Base-by-base conservation (phyloP, 2,797 vertebrate species). In the Chrysocyon brachyurus region DNA sequence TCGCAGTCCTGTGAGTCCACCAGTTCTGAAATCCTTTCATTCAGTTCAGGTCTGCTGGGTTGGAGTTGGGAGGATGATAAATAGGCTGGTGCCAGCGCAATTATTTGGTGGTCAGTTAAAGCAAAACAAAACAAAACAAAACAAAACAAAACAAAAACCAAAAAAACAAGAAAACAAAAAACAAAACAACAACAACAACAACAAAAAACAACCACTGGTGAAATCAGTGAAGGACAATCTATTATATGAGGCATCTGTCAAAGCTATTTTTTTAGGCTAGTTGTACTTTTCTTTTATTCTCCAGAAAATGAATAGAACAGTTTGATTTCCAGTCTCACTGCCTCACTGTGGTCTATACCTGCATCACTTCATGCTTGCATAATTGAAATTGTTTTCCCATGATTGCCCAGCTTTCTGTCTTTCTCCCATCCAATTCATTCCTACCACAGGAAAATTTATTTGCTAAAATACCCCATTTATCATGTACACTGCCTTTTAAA, bases 81-180 rank as follows among this genome's bases (percentile, higher is more conserved):
- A 97, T 73, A n/a, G n/a, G 7, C 68, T 68, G 61, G 73, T 40
- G 49, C 78, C 6, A 36, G 63, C 56, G 40, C 46, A 66, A 89
- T 96, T 96, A 79, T 57, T 95, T 0, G 10, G 40, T 33, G 82
- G 88, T 97, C 94, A 82, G 92, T 87, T 90, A 92, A 90, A 92
- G 87, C 26, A n/a, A 31, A 87, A 26, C 75, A 66, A n/a, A 36
- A 36, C 33, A 36, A 70, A 66, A 28, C 7, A 46, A 46, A 46
- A n/a, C n/a, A 6, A 46, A 46, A 46, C 40, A 40, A 40, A 5
- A 40, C 5, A 40, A 40, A 5, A 36, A 33, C 33, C 36, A 36
- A 36, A 36, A 36, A 40, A 40, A 28, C 7, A 46, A 46, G 8
- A 46, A 46, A 46, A 46, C 40, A 40, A 40, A 40, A 40, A 6